phyloP scores from a whole-genome alignment of 2,888 invertebrate genomes.

The Hypercompe scribonia region DNA sequence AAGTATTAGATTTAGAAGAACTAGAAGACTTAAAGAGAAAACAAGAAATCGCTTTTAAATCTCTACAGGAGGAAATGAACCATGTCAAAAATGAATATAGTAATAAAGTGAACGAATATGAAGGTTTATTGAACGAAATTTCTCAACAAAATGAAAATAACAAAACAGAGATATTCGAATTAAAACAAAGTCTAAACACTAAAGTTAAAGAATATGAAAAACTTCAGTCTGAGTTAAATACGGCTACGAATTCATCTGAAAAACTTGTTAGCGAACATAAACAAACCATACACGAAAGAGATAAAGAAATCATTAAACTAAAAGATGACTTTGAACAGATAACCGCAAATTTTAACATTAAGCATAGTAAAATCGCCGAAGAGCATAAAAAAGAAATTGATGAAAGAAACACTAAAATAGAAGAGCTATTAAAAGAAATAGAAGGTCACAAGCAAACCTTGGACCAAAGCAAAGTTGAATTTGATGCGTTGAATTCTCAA shows the following conservation, averaged over 20 bases:
- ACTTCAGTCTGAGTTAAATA: constrained; percentile 73
- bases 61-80: constrained; percentile 75
- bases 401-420: constrained; percentile 82
- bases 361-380: constrained; percentile 82
- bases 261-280: constrained; percentile 80
- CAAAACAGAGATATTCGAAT: constrained; percentile 74
- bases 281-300: constrained; percentile 83
- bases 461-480: constrained; percentile 80
- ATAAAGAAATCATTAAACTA: constrained; percentile 84
- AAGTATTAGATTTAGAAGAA: constrained; percentile 85
- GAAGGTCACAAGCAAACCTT: constrained; percentile 78
- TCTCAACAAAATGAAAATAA: constrained; percentile 78
- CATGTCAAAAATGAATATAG: constrained; percentile 74
- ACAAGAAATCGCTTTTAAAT: constrained; percentile 71
- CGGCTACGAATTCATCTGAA: constrained; percentile 72
- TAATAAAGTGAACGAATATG: constrained; percentile 81
- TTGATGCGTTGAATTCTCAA: constrained; percentile 80
- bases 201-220: constrained; percentile 78
- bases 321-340: constrained; percentile 81
- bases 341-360: constrained; percentile 81
- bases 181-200: constrained; percentile 72
- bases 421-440: constrained; percentile 81
- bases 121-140: constrained; percentile 75
- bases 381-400: constrained; percentile 84
- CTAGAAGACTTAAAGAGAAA: constrained; percentile 77